Evolutionary conservation across 2,797 vertebrate genomes (phyloP), one percentile per base, ranked within the genome.

Genomic region (Hippoglossus hippoglossus): DNA sequence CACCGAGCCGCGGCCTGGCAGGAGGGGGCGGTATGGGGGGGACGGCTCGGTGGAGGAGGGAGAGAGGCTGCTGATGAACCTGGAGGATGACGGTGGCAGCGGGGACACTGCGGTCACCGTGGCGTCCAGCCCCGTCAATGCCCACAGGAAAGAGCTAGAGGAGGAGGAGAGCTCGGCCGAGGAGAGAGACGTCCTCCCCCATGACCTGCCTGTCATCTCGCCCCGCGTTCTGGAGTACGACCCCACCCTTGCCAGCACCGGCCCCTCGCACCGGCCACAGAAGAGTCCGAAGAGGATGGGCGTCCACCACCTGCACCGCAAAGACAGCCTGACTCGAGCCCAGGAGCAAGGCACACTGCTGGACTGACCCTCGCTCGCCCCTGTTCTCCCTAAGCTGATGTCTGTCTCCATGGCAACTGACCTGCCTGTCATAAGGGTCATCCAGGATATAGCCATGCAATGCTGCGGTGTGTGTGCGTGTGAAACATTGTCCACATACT

Each of bases 221-320:
- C 86, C 94, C 12, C 89, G 87, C 61, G 87, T 87, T 15, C 63
- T 92, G 28, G 94, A 96, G 65, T 85, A 87, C 39, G 92, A 90
- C 56, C 86, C 47, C 47, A 9, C n/a, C 18, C 18, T 4, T 8
- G 3, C 41, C 16, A 21, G 47, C n/a, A 15, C 87, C 66, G 80
- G 71, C 0, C 56, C 70, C 15, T 71, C 75, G 0, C 83, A 90
- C 8, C 95, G 97, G 1, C 96, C 95, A 0, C 96, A 96, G 82
- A 96, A 96, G 81, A 99, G 96, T 87, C 97, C 97, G 21, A 99
- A 99, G 88, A 95, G 98, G 76, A 99, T 99, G 98, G 98, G 98
- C 0, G 96, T 99, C 13, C 98, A 99, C 87, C 97, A 99, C 81
- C 94, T 99, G 34, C 96, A 97, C 89, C 96, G 98, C 61, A 99